Conservation (phyloP, 2,113 vertebrate genomes). For the Numenius arquata region DNA sequence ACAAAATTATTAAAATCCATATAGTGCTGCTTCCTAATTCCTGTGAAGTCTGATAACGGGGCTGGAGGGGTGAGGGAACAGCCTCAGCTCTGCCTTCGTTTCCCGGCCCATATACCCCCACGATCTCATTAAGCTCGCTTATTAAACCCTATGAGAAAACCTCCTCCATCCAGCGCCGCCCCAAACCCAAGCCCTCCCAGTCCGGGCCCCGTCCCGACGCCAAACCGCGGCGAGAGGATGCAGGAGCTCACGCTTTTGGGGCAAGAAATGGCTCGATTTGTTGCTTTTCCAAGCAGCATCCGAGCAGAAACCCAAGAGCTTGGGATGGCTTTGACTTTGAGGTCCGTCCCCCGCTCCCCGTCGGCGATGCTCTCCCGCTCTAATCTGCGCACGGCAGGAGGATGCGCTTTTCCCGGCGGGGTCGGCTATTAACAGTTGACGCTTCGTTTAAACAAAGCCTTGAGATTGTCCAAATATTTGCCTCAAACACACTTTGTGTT, state of each 20-base stretch:
- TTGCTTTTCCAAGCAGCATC: neutral
- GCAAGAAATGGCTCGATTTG: neutral
- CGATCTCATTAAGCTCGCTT: neutral
- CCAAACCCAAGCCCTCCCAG: neutral
- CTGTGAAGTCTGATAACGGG: neutral
- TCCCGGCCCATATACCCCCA: neutral
- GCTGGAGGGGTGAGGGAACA: neutral
- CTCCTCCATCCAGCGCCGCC: neutral
- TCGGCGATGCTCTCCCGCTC: neutral
- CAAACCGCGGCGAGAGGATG: accelerated
- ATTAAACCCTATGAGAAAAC: neutral
- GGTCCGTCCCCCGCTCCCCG: neutral
- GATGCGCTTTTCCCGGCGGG: slow-evolving; percentile 23
- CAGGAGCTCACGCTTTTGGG: neutral
- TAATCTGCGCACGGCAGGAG: slow-evolving; percentile 27
- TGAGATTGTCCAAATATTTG: slow-evolving; percentile 66
- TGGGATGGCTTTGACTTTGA: neutral
- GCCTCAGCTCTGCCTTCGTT: accelerated
- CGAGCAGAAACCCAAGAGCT: neutral
- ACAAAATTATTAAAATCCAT: neutral
- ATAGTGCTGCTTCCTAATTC: neutral
- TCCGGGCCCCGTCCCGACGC: accelerated
- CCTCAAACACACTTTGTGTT: slow-evolving; percentile 2
- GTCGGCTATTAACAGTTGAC: slow-evolving; percentile 31
- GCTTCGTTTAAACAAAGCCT: slow-evolving; percentile 51